phyloP scores from a whole-genome alignment of 2,797 vertebrate genomes.

The Natrix natrix region DNA sequence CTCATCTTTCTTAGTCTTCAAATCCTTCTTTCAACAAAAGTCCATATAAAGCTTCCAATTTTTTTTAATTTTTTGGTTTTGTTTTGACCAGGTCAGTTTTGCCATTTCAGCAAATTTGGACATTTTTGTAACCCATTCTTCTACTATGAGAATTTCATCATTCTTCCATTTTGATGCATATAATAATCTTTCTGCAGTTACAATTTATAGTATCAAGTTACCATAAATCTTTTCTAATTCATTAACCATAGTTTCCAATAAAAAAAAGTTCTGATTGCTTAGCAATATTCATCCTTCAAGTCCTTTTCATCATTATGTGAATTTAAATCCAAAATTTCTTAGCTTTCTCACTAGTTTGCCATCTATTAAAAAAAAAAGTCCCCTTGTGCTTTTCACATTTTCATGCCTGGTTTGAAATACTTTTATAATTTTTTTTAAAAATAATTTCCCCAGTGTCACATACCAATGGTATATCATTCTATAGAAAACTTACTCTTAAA shows the following conservation, averaged over 20 bases:
- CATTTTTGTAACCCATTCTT: not conserved
- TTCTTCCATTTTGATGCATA: not conserved
- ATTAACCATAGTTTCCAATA: not conserved
- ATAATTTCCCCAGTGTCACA: not conserved
- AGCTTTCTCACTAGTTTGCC: not conserved
- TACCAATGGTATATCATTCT: not conserved
- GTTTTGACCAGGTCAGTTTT: not conserved
- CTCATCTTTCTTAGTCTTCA: not conserved
- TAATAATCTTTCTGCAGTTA: not conserved
- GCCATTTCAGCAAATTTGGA: not conserved
- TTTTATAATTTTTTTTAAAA: not conserved
- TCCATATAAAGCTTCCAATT: not conserved
- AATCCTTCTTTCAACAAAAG: not conserved
- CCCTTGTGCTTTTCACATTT: not conserved
- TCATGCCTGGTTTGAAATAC: not conserved
- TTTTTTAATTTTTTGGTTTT: not conserved
- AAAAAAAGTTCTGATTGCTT: not conserved
- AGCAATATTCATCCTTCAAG: not conserved
- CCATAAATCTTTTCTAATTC: not conserved
- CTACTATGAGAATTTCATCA: not conserved
- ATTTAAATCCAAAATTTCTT: not conserved
- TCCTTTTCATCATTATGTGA: not conserved
- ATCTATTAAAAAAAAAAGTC: not conserved
- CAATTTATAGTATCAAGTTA: not conserved
- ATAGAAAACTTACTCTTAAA: not conserved